phyloP scores from a whole-genome alignment of 2,888 invertebrate species.

The Chymomyza caudatula region DNA sequence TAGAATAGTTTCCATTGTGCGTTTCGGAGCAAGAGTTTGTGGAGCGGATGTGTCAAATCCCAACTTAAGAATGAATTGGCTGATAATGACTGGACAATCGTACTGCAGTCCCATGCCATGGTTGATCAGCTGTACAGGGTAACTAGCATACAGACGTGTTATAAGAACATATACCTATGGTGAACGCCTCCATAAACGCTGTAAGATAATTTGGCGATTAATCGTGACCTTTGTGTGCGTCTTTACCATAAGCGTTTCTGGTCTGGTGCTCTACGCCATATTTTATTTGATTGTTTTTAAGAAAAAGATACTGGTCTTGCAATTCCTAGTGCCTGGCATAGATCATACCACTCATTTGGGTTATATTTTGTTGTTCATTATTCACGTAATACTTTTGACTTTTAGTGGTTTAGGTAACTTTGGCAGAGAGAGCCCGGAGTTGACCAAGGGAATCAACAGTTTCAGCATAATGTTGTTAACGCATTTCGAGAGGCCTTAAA shows the following conservation, averaged over 20 bases:
- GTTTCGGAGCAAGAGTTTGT: conserved; percentile 35
- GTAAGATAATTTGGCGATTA: conserved; percentile 28
- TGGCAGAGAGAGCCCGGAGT: conserved; percentile 56
- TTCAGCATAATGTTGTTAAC: no score
- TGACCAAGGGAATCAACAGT: no score
- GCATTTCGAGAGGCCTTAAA: no score
- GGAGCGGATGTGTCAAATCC: conserved; percentile 49
- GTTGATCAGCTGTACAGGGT: conserved; percentile 46
- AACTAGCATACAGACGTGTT: conserved; percentile 5
- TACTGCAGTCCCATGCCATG: conserved; percentile 50
- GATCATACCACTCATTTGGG: conserved; percentile 40
- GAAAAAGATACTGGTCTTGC: conserved; percentile 48
- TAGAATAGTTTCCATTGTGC: conserved; percentile 29
- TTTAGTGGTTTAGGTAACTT: conserved; percentile 64
- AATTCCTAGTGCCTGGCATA: conserved; percentile 55
- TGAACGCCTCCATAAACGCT: conserved; percentile 33
- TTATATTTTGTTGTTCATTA: no score
- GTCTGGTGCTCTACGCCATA: no score
- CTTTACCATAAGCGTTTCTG: no score
- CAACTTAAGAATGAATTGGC: conserved; percentile 35
- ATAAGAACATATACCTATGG: conserved; percentile 49
- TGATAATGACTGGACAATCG: conserved; percentile 47
- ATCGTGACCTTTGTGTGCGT: no score
- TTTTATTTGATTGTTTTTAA: conserved; percentile 15
- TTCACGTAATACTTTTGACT: conserved; percentile 33